Conservation (phyloP, 2,797 vertebrate genomes). For the Gymnoscopelus microlampas region DNA sequence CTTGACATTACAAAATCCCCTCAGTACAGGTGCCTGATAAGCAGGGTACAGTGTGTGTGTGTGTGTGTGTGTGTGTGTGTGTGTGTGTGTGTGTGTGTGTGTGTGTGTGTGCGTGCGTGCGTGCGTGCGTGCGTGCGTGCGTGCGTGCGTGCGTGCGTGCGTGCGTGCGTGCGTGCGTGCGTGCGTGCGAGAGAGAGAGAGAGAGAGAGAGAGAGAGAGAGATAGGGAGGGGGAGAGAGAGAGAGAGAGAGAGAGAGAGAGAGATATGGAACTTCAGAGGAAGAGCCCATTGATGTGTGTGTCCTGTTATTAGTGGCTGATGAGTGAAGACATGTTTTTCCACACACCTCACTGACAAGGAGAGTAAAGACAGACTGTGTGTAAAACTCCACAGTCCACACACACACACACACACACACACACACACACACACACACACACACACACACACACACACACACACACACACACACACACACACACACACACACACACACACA, state of each 20-base stretch:
- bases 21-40: slow-evolving; percentile 27
- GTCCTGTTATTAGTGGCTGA: slow-evolving; percentile 67
- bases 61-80: slow-evolving; percentile 4
- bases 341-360: slow-evolving; percentile 44
- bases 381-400: slow-evolving; percentile 46
- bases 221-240: neutral
- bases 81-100: slow-evolving; percentile 8
- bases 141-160: neutral
- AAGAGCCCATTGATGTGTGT: slow-evolving; percentile 23
- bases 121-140: neutral
- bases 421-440: neutral
- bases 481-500: slow-evolving; percentile 32
- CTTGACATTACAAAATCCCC: slow-evolving; percentile 9
- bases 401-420: slow-evolving; percentile 49
- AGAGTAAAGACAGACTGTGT: slow-evolving; percentile 50
- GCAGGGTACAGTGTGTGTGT: slow-evolving; percentile 2
- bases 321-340: slow-evolving; percentile 61
- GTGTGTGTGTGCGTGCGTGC: slow-evolving; percentile 4
- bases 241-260: slow-evolving; percentile 4
- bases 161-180: neutral
- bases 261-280: slow-evolving; percentile 36
- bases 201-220: slow-evolving; percentile 1
- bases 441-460: slow-evolving; percentile 10
- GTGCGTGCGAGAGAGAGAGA: slow-evolving; percentile 3
- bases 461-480: slow-evolving; percentile 47